Percentiles rank a stretch among this genome's conserved stretches.
phyloP scores from a whole-genome alignment of 2,888 invertebrate genomes.

The Keiferia lycopersicella region DNA sequence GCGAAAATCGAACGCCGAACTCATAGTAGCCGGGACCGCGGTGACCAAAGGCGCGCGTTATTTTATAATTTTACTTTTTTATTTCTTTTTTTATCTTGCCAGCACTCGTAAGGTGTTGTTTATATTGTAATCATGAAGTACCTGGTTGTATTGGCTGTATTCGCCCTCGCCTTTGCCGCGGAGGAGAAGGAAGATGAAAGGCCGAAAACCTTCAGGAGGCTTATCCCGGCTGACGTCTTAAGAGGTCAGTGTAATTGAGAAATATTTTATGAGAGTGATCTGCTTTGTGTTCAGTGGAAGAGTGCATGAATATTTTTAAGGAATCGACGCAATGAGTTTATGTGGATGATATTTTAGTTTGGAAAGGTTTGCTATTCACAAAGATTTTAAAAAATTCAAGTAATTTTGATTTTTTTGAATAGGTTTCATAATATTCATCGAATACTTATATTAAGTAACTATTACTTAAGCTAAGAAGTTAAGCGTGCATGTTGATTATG shows the following conservation, averaged over 20 bases:
- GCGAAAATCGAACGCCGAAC: conserved; percentile 55
- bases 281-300: conserved; percentile 9
- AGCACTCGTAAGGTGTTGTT: conserved; percentile 40
- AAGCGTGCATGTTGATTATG: conserved; percentile 3
- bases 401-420: neutral
- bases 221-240: conserved; percentile 94
- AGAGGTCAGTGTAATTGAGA: conserved; percentile 88
- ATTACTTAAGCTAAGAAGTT: conserved; percentile 5
- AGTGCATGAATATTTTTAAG: neutral
- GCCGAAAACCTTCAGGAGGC: conserved; percentile 88
- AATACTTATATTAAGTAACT: neutral
- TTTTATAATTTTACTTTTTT: conserved; percentile 44
- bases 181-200: conserved; percentile 80
- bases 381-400: neutral
- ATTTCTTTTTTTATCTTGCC: conserved; percentile 40
- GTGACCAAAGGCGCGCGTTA: conserved; percentile 56
- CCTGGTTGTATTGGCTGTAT: conserved; percentile 74
- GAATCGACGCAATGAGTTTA: neutral
- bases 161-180: conserved; percentile 79
- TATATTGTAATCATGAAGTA: conserved; percentile 74
- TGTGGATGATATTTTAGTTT: neutral
- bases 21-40: conserved; percentile 65
- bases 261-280: conserved; percentile 1
- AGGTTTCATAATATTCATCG: neutral
- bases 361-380: neutral